Conservation (phyloP, 2,888 invertebrate species). For the Nasonovia ribisnigri region DNA sequence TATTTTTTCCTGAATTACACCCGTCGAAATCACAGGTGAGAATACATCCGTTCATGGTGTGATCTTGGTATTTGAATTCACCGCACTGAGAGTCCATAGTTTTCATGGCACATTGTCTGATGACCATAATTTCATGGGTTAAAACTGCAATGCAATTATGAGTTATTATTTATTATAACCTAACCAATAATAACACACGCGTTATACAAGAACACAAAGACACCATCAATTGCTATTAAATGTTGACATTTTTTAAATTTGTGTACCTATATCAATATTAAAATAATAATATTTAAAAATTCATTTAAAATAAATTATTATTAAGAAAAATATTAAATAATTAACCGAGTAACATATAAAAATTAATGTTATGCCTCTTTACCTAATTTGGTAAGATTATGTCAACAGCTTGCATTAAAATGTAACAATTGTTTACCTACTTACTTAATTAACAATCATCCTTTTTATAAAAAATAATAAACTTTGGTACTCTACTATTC, state of each 20-base stretch:
- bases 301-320: too few species aligned
- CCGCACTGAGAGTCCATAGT: slow-evolving; percentile 74
- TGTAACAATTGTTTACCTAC: too few species aligned
- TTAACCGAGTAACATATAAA: too few species aligned
- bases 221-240: too few species aligned
- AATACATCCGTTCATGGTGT: slow-evolving; percentile 72
- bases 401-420: too few species aligned
- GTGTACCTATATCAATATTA: too few species aligned
- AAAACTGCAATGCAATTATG: slow-evolving; percentile 66
- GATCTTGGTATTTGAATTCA: slow-evolving; percentile 71
- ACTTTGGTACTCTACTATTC: neutral
- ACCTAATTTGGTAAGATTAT: too few species aligned
- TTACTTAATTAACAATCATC: neutral
- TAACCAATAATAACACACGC: neutral
- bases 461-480: neutral
- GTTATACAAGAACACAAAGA: neutral
- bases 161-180: neutral
- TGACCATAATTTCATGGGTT: slow-evolving; percentile 69
- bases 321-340: too few species aligned
- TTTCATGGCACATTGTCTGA: slow-evolving; percentile 72
- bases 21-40: slow-evolving; percentile 73
- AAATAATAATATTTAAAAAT: too few species aligned
- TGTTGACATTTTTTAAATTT: too few species aligned
- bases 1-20: slow-evolving; percentile 70
- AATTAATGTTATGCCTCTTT: too few species aligned